Percentiles rank a stretch among this genome's conserved stretches.
Conservation (phyloP, 2,797 vertebrate species). For the Helarctos malayanus region DNA sequence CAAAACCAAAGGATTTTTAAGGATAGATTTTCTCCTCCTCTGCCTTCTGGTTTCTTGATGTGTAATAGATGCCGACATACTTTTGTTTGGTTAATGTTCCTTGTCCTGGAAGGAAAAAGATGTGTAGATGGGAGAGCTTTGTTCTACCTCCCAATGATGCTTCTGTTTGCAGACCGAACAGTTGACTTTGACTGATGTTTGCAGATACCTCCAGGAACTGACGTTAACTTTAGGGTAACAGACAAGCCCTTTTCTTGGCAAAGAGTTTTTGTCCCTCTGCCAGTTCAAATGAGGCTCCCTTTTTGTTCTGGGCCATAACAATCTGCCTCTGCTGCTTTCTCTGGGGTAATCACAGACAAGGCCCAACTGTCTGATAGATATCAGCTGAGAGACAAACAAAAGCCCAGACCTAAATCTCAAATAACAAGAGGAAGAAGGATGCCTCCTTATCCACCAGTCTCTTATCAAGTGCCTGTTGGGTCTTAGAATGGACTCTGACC, state of each 20-base stretch:
- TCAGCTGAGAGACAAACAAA: constrained; percentile 48
- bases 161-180: constrained; percentile 31
- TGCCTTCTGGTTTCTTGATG: neutral
- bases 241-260: constrained; percentile 33
- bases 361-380: constrained; percentile 62
- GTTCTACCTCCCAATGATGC: neutral
- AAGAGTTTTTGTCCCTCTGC: constrained; percentile 3
- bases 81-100: neutral
- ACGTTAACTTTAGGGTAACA: constrained; percentile 31
- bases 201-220: constrained; percentile 50
- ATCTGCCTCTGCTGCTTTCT: neutral
- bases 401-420: constrained; percentile 64
- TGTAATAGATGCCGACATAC: neutral
- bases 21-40: neutral
- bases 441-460: constrained; percentile 19
- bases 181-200: constrained; percentile 38
- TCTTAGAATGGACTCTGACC: constrained; percentile 22
- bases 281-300: constrained; percentile 67
- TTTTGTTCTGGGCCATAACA: constrained; percentile 62
- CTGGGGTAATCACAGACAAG: constrained; percentile 66
- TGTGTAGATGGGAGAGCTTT: neutral
- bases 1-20: constrained; percentile 29
- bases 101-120: neutral
- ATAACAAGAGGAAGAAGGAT: constrained; percentile 64
- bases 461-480: neutral